Percentiles rank a stretch among this genome's conserved stretches.
Conservation (phyloP, 2,113 vertebrate species). For the Pituophis catenifer region DNA sequence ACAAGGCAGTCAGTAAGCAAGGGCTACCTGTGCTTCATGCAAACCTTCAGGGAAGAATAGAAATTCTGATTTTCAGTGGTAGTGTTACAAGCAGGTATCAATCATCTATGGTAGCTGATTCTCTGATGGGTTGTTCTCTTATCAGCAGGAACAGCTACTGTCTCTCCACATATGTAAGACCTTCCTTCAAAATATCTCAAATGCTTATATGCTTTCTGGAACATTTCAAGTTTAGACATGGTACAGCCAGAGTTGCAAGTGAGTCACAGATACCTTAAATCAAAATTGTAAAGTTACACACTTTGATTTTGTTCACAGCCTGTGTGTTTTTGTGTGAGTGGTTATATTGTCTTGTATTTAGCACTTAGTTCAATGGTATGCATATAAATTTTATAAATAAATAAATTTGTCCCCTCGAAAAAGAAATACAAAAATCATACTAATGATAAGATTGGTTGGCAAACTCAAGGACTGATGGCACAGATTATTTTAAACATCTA, state of each 20-base stretch:
- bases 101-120: not conserved
- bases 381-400: not conserved
- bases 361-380: not conserved
- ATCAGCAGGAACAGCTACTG: constrained; percentile 2
- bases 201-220: not conserved
- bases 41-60: not conserved
- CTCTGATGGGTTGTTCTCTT: not conserved
- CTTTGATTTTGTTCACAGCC: not conserved
- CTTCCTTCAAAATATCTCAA: not conserved
- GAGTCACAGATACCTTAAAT: not conserved
- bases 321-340: too few species aligned
- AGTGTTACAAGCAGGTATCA: not conserved
- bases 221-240: not conserved
- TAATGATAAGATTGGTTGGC: not conserved
- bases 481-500: not conserved
- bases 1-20: not conserved
- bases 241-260: not conserved
- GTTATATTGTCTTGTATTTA: not conserved
- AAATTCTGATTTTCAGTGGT: not conserved
- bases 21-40: not conserved
- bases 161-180: not conserved
- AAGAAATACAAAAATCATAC: not conserved
- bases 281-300: not conserved
- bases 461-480: not conserved
- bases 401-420: not conserved